These are phyloP conservation scores for Apis laboriosa DNA, from an alignment of 1,140 invertebrate species.

Conservation along the genomic window DNA sequence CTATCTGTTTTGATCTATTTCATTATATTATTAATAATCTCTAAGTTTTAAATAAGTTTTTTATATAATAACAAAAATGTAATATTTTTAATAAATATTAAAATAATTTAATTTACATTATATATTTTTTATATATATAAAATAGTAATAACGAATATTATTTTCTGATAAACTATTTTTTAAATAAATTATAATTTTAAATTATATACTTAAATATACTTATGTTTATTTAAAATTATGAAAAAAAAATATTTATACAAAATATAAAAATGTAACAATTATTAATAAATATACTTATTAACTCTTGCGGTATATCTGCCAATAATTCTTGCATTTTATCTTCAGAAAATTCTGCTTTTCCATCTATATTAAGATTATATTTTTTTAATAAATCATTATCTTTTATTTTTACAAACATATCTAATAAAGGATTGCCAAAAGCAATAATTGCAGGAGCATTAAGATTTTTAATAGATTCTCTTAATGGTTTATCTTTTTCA, in stretches of 20 bases:
- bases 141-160: background rate
- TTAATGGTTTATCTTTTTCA: conserved; percentile 54
- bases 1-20: conserved; percentile 52
- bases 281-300: conserved; percentile 57
- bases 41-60: conserved; percentile 6
- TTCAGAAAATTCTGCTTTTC: conserved; percentile 78
- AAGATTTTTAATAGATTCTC: conserved; percentile 51
- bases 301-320: conserved; percentile 68
- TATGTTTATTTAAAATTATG: background rate
- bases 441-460: conserved; percentile 72
- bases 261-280: conserved; percentile 13
- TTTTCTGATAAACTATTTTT: no score
- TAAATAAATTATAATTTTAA: no score
- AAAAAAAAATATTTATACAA: conserved; percentile 15
- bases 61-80: conserved; percentile 6
- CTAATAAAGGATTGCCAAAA: conserved; percentile 86
- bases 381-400: conserved; percentile 82
- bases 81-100: conserved; percentile 2
- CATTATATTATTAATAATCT: conserved; percentile 5
- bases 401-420: conserved; percentile 82
- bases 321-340: conserved; percentile 73
- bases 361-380: conserved; percentile 81
- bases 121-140: conserved; percentile 19
- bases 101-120: background rate
- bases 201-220: no score